Percentiles rank a stretch among this genome's conserved stretches.
phyloP scores from a whole-genome alignment of 2,888 invertebrate genomes.

The Gymnosoma rotundatum region DNA sequence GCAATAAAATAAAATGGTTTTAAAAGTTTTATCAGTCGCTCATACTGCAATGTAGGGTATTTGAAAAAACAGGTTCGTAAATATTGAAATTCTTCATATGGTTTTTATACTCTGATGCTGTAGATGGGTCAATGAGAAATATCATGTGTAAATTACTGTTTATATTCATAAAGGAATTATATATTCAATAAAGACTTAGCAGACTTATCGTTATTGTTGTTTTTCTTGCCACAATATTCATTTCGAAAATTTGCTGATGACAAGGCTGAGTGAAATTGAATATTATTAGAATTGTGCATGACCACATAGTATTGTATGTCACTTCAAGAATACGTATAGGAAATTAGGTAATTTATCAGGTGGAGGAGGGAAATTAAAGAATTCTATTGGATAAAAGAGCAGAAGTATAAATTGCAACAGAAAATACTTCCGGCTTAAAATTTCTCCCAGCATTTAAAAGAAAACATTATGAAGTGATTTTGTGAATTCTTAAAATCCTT shows the following conservation, averaged over 20 bases:
- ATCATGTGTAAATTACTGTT: neutral
- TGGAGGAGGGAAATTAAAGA: slow-evolving; percentile 1
- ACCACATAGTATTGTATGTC: neutral
- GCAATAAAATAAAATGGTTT: too few species aligned
- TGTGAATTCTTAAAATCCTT: too few species aligned
- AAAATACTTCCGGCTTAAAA: neutral
- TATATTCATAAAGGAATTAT: slow-evolving; percentile 8
- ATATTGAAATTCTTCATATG: neutral
- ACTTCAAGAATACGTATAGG: slow-evolving; percentile 20
- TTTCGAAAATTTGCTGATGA: slow-evolving; percentile 19
- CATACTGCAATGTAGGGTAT: too few species aligned
- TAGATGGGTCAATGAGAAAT: slow-evolving; percentile 23
- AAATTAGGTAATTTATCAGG: slow-evolving; percentile 6
- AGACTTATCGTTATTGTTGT: neutral
- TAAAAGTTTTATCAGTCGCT: too few species aligned
- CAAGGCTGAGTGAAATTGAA: slow-evolving; percentile 23
- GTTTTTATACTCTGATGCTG: neutral
- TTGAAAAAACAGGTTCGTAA: neutral
- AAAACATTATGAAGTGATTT: too few species aligned
- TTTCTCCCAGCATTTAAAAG: too few species aligned
- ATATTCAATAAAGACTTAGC: neutral
- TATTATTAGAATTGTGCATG: slow-evolving; percentile 2
- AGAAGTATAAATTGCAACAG: neutral
- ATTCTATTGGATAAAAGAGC: neutral
- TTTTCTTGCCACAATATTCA: neutral